Conservation (phyloP, 2,113 vertebrate species). For the Tretioscincus oriximinensis region DNA sequence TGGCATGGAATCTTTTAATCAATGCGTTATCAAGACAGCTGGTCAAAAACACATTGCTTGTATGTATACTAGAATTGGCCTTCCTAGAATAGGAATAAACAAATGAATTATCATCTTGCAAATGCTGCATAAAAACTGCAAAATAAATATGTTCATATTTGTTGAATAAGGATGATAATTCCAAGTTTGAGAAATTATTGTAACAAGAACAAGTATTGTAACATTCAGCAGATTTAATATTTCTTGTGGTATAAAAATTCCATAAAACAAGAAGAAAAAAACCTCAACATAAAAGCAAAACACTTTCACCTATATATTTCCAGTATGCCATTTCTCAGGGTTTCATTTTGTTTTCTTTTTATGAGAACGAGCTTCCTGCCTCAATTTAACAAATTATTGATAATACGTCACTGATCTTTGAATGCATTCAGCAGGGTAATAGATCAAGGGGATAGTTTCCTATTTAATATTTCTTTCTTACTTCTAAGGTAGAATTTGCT, state of each 20-base stretch:
- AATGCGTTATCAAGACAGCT: slow-evolving; percentile 37
- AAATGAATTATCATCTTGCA: slow-evolving; percentile 46
- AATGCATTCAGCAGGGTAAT: background rate
- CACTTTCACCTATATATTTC: background rate
- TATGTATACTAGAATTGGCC: slow-evolving; percentile 26
- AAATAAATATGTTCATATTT: slow-evolving; percentile 52
- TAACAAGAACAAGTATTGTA: slow-evolving; percentile 8
- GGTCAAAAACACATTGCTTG: slow-evolving; percentile 31
- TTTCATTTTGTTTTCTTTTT: slow-evolving; percentile 31
- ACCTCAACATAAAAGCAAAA: background rate
- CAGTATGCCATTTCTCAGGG: slow-evolving; percentile 15
- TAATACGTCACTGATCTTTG: slow-evolving; percentile 2
- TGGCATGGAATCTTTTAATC: background rate
- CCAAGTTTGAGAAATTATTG: slow-evolving; percentile 41
- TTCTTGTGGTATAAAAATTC: slow-evolving; percentile 26
- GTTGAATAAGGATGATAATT: slow-evolving; percentile 27
- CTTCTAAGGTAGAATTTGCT: slow-evolving; percentile 27
- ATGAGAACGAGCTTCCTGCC: slow-evolving; percentile 12
- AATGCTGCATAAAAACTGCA: slow-evolving; percentile 53
- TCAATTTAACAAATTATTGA: background rate
- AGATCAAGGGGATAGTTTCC: background rate
- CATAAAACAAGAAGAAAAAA: background rate
- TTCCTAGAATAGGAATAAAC: slow-evolving; percentile 36
- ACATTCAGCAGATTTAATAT: slow-evolving; percentile 29
- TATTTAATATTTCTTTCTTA: slow-evolving; percentile 26